Conservation (phyloP, 2,113 vertebrate genomes). For the Amphiprion percula region DNA sequence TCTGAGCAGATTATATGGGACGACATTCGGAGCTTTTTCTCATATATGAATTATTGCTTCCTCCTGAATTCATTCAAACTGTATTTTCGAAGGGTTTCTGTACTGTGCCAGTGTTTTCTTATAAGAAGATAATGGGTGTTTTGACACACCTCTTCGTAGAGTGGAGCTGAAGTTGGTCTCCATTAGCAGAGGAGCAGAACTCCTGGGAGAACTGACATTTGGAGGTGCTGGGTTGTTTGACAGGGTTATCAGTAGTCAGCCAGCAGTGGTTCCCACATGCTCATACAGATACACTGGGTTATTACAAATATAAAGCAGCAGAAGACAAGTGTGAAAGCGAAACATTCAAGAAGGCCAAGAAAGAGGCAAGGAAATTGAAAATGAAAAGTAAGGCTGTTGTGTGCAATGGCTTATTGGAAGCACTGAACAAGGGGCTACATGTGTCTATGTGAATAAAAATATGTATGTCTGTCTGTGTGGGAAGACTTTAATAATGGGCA, state of each 20-base stretch:
- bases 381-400: not conserved
- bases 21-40: not conserved
- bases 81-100: slow-evolving; percentile 15
- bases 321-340: slow-evolving; percentile 14
- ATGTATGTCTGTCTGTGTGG: not conserved
- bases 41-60: not conserved
- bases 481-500: slow-evolving; percentile 3
- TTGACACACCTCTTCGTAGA: slow-evolving; percentile 50
- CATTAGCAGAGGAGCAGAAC: slow-evolving; percentile 68
- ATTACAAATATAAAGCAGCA: slow-evolving; percentile 76
- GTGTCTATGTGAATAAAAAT: not conserved
- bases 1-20: not conserved
- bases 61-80: slow-evolving; percentile 15
- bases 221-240: slow-evolving; percentile 59
- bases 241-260: slow-evolving; percentile 75
- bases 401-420: not conserved
- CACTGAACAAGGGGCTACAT: slow-evolving; percentile 9
- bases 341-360: slow-evolving; percentile 19
- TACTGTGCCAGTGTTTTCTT: slow-evolving; percentile 4
- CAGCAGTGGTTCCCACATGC: slow-evolving; percentile 39
- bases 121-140: slow-evolving; percentile 54
- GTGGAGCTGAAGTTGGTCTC: slow-evolving; percentile 51
- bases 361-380: not conserved
- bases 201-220: slow-evolving; percentile 59
- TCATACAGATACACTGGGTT: slow-evolving; percentile 57